Conservation (phyloP, 2,113 vertebrate species). For the Pithys albifrons region DNA sequence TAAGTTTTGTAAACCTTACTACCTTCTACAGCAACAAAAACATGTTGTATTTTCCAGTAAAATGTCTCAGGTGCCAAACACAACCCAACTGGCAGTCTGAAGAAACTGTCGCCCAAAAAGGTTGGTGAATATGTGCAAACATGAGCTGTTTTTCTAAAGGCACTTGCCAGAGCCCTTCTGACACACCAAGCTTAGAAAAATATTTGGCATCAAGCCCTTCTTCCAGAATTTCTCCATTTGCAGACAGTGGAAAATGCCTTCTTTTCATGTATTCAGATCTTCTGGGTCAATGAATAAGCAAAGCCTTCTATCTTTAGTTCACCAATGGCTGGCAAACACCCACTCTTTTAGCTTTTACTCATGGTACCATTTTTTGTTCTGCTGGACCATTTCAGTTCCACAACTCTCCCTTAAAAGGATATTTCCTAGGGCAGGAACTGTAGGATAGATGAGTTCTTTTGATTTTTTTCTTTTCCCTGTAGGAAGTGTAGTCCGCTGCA, state of each 20-base stretch:
- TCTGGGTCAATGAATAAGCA: constrained; percentile 39
- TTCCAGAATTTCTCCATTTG: constrained; percentile 52
- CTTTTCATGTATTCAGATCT: constrained; percentile 40
- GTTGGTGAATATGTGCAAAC: constrained; percentile 63
- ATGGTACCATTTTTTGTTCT: not conserved
- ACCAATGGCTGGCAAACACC: not conserved
- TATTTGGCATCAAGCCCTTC: constrained; percentile 53
- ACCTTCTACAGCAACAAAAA: constrained; percentile 46
- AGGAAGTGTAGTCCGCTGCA: not conserved
- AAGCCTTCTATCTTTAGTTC: constrained; percentile 43
- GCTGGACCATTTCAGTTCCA: not conserved
- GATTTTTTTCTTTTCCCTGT: not conserved
- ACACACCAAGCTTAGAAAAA: constrained; percentile 65
- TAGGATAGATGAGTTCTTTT: not conserved
- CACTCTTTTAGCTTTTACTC: constrained; percentile 1
- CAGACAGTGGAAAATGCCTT: constrained; percentile 52
- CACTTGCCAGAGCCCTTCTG: constrained; percentile 60
- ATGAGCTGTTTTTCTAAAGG: constrained; percentile 60
- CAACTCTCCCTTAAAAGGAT: not conserved
- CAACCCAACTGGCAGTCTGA: constrained; percentile 38
- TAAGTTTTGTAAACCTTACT: constrained; percentile 33
- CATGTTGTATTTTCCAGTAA: constrained; percentile 51
- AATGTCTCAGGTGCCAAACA: constrained; percentile 33
- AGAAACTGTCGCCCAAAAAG: constrained; percentile 47
- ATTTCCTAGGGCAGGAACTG: not conserved